A percentile compares a stretch with the other conserved stretches of the same genome.
These are phyloP conservation scores for Venustaconcha ellipsiformis DNA, from an alignment of 1,140 invertebrate genomes.

Conservation along the genomic window DNA sequence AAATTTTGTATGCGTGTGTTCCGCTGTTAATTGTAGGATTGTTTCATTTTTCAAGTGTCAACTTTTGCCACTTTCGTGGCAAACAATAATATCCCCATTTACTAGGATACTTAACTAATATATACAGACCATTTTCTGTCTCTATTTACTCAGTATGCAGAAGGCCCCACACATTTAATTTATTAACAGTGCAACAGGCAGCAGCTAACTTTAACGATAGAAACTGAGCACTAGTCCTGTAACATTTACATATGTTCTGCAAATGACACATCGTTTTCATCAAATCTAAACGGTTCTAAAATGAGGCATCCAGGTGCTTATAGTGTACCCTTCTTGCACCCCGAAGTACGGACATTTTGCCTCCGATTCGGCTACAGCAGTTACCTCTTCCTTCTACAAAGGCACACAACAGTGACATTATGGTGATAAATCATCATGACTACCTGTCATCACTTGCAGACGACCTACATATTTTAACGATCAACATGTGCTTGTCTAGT, in stretches of 20 bases:
- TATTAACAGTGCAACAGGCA: not conserved
- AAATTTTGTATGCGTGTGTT: not conserved
- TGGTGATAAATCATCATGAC: no score
- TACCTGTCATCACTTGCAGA: no score
- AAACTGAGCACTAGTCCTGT: not conserved
- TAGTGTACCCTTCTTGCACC: not conserved
- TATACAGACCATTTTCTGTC: conserved; percentile 3
- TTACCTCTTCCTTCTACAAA: no score
- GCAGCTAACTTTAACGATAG: not conserved
- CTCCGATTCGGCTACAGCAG: no score
- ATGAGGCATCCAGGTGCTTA: not conserved
- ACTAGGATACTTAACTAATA: not conserved
- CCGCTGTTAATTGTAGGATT: not conserved
- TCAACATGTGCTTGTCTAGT: no score
- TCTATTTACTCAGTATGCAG: conserved; percentile 8
- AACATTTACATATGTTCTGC: not conserved
- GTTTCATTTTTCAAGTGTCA: not conserved
- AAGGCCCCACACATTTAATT: not conserved
- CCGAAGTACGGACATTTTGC: no score
- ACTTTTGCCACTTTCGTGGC: conserved; percentile 1
- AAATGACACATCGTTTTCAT: not conserved
- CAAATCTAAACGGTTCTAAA: not conserved
- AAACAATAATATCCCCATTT: conserved; percentile 6
- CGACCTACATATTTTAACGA: no score
- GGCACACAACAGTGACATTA: no score